Evolutionary conservation across 2,797 vertebrate genomes (phyloP).

Genomic region (Miichthys miiuy): DNA sequence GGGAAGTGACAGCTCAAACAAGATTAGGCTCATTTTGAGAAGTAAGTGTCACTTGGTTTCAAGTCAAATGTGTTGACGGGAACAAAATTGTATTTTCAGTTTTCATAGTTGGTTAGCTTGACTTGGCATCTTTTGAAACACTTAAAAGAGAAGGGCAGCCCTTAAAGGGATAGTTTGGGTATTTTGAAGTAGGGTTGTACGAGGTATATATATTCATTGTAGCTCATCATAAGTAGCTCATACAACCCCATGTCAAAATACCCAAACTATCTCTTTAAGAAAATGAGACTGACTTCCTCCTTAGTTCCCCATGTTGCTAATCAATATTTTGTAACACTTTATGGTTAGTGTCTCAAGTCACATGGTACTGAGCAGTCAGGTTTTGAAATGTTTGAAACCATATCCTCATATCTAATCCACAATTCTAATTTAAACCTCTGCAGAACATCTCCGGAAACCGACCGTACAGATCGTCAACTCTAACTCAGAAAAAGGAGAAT

Average conservation of each 20-base stretch:
- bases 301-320: not conserved
- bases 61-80: not conserved
- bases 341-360: not conserved
- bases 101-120: not conserved
- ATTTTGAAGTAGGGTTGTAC: too few relatives aligned
- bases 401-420: not conserved
- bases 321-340: not conserved
- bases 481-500: accelerated
- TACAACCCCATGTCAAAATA: too few relatives aligned
- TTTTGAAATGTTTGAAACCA: not conserved
- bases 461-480: accelerated
- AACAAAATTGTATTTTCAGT: not conserved
- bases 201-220: too few relatives aligned
- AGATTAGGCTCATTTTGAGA: constrained; percentile 36
- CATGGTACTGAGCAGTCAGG: not conserved
- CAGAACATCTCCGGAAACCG: constrained; percentile 62
- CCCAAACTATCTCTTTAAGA: too few relatives aligned
- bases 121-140: not conserved
- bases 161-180: too few relatives aligned
- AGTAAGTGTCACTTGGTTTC: constrained; percentile 47
- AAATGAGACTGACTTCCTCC: not conserved
- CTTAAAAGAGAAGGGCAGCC: not conserved
- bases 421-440: not conserved
- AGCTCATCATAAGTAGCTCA: too few relatives aligned
- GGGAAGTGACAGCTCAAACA: accelerated